Base-by-base conservation (phyloP, 1,140 invertebrate genomes). In the Chironomus striatipennis region DNA sequence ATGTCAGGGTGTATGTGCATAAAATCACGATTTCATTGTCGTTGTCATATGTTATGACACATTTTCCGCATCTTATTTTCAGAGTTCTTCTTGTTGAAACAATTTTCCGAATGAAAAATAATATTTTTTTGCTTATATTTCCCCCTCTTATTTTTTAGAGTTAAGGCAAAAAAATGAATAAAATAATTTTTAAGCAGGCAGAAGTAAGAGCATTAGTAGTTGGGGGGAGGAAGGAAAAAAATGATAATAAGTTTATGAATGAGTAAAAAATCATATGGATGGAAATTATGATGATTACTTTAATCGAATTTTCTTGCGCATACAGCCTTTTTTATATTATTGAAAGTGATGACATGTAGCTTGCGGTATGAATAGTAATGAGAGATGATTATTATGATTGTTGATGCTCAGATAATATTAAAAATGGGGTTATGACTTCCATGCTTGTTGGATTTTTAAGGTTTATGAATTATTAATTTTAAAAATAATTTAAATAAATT, bases 311-410 rank as follows among this genome's bases (percentile, higher is more conserved):
- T n/a, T 57, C 47, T 57, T 57, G 47, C 47, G 47, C 47, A 5
- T 57, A 15, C 47, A 34, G 12, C 12, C 47, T 12, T 15, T 5
- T 57, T 57, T 34, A 34, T n/a, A 5, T 15, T 57, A 57, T 57
- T 57, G 47, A 57, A 57, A 57, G 47, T 57, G 47, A 57, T 57
- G 47, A 57, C 47, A 57, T 57, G 47, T n/a, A 15, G 12, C 47
- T 57, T 57, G 47, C n/a, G 47, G n/a, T 57, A 57, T 57, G 47
- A 57, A 57, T 57, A n/a, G 47, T 57, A 57, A 57, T 57, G 47
- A 57, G n/a, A 10, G 5, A 57, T 34, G 24, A 34, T 57, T 47
- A 10, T 57, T 15, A n/a, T 57, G 12, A 15, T 12, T 57, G 24
- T 57, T 57, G 47, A 57, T 57, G 24, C 24, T 34, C 24, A 34